Evolutionary conservation across 92 coral and sea anemone species (phyloP).

Genomic region (Porites rus): DNA sequence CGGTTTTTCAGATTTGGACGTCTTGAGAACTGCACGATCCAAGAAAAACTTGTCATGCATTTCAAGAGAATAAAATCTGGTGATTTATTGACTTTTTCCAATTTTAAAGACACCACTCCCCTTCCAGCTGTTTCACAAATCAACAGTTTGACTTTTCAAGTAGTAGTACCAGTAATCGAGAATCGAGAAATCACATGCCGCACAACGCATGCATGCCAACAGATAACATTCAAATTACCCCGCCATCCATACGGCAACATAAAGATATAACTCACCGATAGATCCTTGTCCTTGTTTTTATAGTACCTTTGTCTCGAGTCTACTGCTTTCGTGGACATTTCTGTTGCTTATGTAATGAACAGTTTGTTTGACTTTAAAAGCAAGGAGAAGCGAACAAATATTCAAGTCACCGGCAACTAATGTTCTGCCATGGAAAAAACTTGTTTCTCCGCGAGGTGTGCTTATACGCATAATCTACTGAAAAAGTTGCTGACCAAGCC

Average conservation of each 20-base stretch:
- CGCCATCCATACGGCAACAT: conserved; percentile 48
- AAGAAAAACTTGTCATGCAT: background rate
- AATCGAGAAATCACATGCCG: conserved; percentile 23
- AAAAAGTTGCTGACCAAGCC: conserved; percentile 38
- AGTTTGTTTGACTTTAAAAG: too few relatives aligned
- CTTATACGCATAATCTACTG: conserved; percentile 48
- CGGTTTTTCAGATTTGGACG: background rate
- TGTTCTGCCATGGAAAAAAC: conserved; percentile 51
- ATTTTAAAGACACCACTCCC: background rate
- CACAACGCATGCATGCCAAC: conserved; percentile 45
- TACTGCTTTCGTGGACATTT: conserved; percentile 79
- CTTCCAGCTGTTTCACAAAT: background rate
- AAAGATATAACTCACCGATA: conserved; percentile 75
- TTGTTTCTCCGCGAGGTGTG: background rate
- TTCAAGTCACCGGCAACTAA: conserved; percentile 60
- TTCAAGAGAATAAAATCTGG: background rate
- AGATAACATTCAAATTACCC: conserved; percentile 68
- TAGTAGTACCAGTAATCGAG: background rate
- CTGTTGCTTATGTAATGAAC: too few relatives aligned
- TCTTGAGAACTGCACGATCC: background rate
- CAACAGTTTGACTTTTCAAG: background rate
- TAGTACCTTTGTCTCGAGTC: conserved; percentile 89
- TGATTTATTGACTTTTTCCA: background rate
- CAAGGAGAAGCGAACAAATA: background rate
- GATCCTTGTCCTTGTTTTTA: conserved; percentile 98